Percentiles rank a stretch among this genome's conserved stretches.
These are phyloP conservation scores for Xanthorhoe designata DNA, from an alignment of 2,888 invertebrate species.

Conservation along the genomic window DNA sequence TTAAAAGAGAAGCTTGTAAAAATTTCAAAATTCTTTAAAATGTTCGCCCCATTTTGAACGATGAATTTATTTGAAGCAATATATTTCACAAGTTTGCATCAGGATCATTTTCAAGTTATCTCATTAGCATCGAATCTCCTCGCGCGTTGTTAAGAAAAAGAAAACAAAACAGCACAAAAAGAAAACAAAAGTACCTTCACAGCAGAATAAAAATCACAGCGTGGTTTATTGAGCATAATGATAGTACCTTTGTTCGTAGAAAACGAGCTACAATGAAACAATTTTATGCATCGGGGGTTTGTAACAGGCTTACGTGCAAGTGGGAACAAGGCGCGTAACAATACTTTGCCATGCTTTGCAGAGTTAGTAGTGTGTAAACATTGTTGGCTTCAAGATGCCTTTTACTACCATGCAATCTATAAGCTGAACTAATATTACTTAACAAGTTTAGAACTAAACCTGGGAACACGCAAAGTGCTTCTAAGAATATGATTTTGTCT, in stretches of 20 bases:
- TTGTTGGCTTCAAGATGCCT: constrained; percentile 59
- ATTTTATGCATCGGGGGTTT: constrained; percentile 61
- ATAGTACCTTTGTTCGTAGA: constrained; percentile 49
- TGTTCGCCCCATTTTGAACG: neutral
- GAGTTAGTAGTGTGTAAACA: constrained; percentile 64
- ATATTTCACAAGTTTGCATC: constrained; percentile 9
- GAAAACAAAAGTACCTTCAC: constrained; percentile 31
- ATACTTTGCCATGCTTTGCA: constrained; percentile 68
- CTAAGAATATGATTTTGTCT: too few species aligned
- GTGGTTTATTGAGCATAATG: constrained; percentile 48
- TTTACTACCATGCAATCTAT: constrained; percentile 4
- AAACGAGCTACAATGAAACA: constrained; percentile 53
- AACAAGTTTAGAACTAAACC: neutral
- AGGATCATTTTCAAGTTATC: constrained; percentile 20
- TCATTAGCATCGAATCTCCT: constrained; percentile 26
- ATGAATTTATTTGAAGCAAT: neutral
- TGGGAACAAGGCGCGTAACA: constrained; percentile 64
- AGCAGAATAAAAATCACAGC: constrained; percentile 36
- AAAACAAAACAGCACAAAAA: constrained; percentile 23
- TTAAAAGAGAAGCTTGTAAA: neutral
- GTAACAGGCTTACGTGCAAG: constrained; percentile 60
- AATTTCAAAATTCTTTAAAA: neutral
- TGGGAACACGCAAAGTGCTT: neutral
- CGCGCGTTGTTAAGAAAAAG: constrained; percentile 12
- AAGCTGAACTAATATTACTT: constrained; percentile 5